These are phyloP conservation scores for Bufotes viridis DNA, from an alignment of 2,797 vertebrate genomes.

Conservation along the genomic window DNA sequence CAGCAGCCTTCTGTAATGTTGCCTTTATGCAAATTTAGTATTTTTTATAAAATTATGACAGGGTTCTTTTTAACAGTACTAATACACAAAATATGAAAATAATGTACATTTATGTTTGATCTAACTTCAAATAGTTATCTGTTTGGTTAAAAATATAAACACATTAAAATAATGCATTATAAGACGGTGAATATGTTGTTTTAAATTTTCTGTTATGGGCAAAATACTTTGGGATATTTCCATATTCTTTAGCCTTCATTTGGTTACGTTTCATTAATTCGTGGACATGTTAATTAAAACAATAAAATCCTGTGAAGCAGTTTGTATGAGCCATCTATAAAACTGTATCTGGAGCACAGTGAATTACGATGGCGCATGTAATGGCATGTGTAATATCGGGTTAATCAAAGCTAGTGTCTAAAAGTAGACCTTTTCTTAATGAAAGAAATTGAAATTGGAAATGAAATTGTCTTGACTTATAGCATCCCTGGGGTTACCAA, in stretches of 20 bases:
- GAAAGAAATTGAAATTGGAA: conserved; percentile 42
- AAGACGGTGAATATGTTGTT: not conserved
- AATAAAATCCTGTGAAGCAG: conserved; percentile 41
- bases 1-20: not conserved
- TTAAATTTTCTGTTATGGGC: not conserved
- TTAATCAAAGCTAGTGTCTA: conserved; percentile 46
- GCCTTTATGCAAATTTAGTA: not conserved
- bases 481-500: conserved; percentile 31
- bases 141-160: not conserved
- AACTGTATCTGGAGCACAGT: conserved; percentile 36
- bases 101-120: conserved; percentile 23
- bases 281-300: conserved; percentile 47
- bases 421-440: conserved; percentile 40
- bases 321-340: conserved; percentile 37
- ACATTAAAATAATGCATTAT: not conserved
- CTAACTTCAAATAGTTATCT: conserved; percentile 21
- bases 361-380: conserved; percentile 52
- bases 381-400: conserved; percentile 44
- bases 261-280: conserved; percentile 45
- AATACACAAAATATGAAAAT: not conserved
- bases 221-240: conserved; percentile 25
- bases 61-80: not conserved
- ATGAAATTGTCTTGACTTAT: conserved; percentile 26
- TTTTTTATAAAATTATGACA: not conserved
- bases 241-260: not conserved